Evolutionary conservation across 2,113 vertebrate genomes (phyloP), one percentile per base, ranked within the genome.

Genomic region (Phrynosoma blainvillii): DNA sequence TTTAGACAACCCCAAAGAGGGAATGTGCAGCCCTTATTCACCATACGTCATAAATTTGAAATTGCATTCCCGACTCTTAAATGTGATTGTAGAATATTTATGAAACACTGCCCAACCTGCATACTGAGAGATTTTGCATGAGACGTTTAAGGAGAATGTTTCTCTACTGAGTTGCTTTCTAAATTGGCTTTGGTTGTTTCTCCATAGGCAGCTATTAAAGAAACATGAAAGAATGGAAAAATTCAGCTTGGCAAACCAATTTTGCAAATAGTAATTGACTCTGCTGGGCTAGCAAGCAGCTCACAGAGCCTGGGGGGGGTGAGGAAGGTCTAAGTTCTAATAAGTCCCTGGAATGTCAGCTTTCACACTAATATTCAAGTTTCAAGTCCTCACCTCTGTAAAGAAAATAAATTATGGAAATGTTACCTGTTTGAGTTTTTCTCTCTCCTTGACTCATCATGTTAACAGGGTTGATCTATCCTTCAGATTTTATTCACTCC

Each of bases 1-100:
- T 91, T 92, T 70, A 82, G 75, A 42, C 84, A 86, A 79, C 87
- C 36, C 36, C 90, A 91, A 65, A 84, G 68, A 18, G 23, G 25
- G 59, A 16, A 92, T 88, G 86, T 74, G 74, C 91, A 91, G 81
- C n/a, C 27, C 70, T 18, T 79, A 88, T 14, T 68, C 90, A 36
- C 3, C 32, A 65, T 90, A 88, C 88, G 83, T 92, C 73, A 85
- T 90, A 94, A 92, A 89, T 83, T 14, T 84, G 11, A 89, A 88
- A 78, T 75, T 82, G 5, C 75, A 92, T 84, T 84, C 85, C 16
- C 25, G 13, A 66, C 74, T 40, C 3, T 83, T 89, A 94, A 90
- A 87, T 0, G 73, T 79, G 5, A 84, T 75, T 5, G 23, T 54
- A 80, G n/a, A 87, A 71, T 73, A 87, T 87, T 88, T 77, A n/a